These are phyloP conservation scores for Eurytoma californica DNA, from an alignment of 2,888 invertebrate genomes.

Conservation along the genomic window DNA sequence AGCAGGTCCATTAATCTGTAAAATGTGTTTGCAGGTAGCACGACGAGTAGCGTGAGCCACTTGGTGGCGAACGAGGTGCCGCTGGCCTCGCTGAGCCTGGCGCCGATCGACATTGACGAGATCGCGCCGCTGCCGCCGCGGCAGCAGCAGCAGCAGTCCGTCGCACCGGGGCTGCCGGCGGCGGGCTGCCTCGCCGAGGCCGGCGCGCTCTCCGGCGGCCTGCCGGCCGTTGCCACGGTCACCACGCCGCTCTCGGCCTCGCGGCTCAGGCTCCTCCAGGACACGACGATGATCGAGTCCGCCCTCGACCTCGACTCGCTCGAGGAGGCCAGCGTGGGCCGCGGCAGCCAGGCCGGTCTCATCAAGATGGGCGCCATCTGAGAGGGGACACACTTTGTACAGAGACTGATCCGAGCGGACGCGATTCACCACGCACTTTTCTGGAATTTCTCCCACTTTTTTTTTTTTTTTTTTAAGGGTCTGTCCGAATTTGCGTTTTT, in stretches of 20 bases:
- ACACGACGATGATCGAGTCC: constrained; percentile 94
- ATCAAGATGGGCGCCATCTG: constrained; percentile 78
- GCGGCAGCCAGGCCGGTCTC: constrained; percentile 82
- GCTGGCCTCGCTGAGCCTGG: constrained; percentile 76
- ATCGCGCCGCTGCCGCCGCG: constrained; percentile 71
- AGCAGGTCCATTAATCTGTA: too few species aligned
- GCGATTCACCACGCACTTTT: not conserved
- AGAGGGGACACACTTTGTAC: constrained; percentile 40
- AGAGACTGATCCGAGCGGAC: constrained; percentile 17
- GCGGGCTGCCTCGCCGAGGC: constrained; percentile 64
- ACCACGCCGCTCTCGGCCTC: constrained; percentile 78
- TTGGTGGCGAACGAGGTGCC: constrained; percentile 81
- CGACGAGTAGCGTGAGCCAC: constrained; percentile 82
- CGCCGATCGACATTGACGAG: constrained; percentile 73
- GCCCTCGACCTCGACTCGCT: constrained; percentile 91
- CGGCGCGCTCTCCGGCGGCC: constrained; percentile 63
- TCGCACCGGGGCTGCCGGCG: constrained; percentile 61
- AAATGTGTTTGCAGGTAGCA: constrained; percentile 76
- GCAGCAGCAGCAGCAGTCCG: not conserved
- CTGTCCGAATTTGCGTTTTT: not conserved
- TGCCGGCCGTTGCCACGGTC: constrained; percentile 64
- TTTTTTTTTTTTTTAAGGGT: not conserved
- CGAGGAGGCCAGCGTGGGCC: constrained; percentile 84
- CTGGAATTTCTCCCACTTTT: not conserved
- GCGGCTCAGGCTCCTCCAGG: constrained; percentile 86